Base-by-base conservation (phyloP, 2,888 invertebrate species). In the Chironomus tentans region DNA sequence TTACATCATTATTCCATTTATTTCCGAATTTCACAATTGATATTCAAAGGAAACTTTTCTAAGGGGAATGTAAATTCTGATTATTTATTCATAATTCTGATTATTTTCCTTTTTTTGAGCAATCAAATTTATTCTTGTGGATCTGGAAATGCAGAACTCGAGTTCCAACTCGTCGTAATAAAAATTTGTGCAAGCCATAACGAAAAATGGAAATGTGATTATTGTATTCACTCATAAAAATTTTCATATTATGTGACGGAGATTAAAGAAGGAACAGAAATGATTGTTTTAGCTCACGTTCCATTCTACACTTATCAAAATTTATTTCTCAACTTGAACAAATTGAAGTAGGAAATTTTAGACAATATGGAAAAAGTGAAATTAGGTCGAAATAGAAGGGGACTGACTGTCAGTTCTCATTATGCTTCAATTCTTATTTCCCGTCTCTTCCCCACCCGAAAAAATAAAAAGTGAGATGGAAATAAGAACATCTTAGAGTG, bases 401-500 rank as follows among this genome's bases (percentile, higher is more conserved):
- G 56, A 56, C 24, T 22, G 70, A 70, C 38, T 61, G 72, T 62
- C 72, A 72, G 48, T 72, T 72, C 21, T 72, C 38, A 72, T 72
- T 72, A 72, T 62, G 62, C 62, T 62, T 72, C 72, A 72, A 72
- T 72, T 72, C 62, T 72, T 62, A 13, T 38, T 72, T 72, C 72
- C n/a, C 72, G 15, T 0, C 15, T 15, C 18, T 62, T 72, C 50
- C 13, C 24, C n/a, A n/a, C 65, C 65, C 24, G 12, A 21, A 18
- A 62, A 12, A 56, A 50, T 24, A 3, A n/a, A 28, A 28, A 12
- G 15, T 65, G 22, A 21, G 50, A 50, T 15, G 6, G n/a, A 50
- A 50, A 50, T n/a, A 50, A 15, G 10, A 38, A 10, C 10, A 38
- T 38, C 38, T 38, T 38, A 56, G 15, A 56, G 56, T 65, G 65